These are phyloP conservation scores for Tanytarsus gracilentus DNA, from an alignment of 2,888 invertebrate genomes.

Conservation along the genomic window DNA sequence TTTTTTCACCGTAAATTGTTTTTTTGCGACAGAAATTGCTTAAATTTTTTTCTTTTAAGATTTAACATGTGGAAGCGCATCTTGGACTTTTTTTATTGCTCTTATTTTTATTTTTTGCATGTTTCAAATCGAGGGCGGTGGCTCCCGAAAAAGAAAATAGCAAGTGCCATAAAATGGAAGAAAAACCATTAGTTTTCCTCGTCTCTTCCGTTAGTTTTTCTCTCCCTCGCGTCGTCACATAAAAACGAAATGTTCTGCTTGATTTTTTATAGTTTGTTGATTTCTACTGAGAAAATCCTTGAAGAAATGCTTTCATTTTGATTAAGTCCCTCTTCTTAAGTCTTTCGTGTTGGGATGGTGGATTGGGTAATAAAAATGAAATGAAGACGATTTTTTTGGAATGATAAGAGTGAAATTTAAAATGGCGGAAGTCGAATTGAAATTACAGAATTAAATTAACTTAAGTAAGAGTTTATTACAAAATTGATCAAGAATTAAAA, in stretches of 20 bases:
- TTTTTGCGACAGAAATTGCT: background rate
- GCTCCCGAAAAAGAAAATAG: constrained; percentile 13
- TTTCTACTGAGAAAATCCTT: background rate
- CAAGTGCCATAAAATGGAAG: constrained; percentile 19
- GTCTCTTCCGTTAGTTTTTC: background rate
- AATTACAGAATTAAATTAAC: too few species aligned
- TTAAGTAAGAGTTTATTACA: too few species aligned
- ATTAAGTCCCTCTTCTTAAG: constrained; percentile 8
- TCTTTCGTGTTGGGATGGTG: too few species aligned
- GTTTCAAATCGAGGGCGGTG: constrained; percentile 19
- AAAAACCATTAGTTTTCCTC: constrained; percentile 7
- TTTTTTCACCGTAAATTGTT: background rate
- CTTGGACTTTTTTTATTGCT: constrained; percentile 2
- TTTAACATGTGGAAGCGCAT: background rate
- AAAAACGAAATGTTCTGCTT: too few species aligned
- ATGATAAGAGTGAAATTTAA: too few species aligned
- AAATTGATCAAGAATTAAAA: too few species aligned
- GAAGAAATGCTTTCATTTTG: constrained; percentile 22
- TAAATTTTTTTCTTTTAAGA: too few species aligned
- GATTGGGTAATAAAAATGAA: too few species aligned
- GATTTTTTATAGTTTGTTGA: constrained; percentile 12
- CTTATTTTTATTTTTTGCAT: background rate
- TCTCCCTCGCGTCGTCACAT: too few species aligned
- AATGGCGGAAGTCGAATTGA: too few species aligned
- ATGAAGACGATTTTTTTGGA: background rate